Base-by-base conservation (phyloP, 2,888 invertebrate genomes). In the Junonia oenone region DNA sequence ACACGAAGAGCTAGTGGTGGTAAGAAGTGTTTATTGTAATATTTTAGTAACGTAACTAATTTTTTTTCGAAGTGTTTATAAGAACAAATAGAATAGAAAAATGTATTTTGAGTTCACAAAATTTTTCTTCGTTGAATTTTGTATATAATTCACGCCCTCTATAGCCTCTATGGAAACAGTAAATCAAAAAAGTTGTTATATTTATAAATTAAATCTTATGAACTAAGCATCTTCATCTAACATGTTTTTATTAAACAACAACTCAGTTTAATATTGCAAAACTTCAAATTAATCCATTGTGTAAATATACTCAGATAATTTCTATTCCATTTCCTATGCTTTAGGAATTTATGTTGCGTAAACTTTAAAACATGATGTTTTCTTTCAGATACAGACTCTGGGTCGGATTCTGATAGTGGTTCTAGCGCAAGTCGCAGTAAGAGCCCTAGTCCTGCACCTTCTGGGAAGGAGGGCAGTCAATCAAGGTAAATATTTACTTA, bases 391-490 rank as follows among this genome's bases (percentile, higher is more conserved):
- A 82, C 86, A 31, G 90, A 90, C 58, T 89, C 90, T 0, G 90
- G 90, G 0, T 87, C 90, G 0, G 91, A 91, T 59, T 90, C 91
- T 1, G 90, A 91, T 35, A 90, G 89, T 65, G 88, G 72, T 0
- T 89, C 90, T 0, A 90, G 89, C 68, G 84, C 72, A 0, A 90
- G 90, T 62, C 80, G 68, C 52, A 90, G 89, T 59, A 83, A 83
- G 50, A 89, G 89, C 55, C 80, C 77, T 1, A 90, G 89, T 47
- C 88, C 89, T 1, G 81, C 81, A 5, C 82, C 76, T 0, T 77
- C 85, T 35, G 84, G 81, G 2, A 87, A 87, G 69, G 83, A 80
- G 63, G 82, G 80, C 17, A 86, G 86, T 63, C 77, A 68, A 47
- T 88, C 89, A 31, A 67, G 87, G 89, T 87, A 69, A 68, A 40